A percentile compares a stretch with the other conserved stretches of the same genome.
Conservation (phyloP, 2,888 invertebrate species). For the Drosophila hamatofila region DNA sequence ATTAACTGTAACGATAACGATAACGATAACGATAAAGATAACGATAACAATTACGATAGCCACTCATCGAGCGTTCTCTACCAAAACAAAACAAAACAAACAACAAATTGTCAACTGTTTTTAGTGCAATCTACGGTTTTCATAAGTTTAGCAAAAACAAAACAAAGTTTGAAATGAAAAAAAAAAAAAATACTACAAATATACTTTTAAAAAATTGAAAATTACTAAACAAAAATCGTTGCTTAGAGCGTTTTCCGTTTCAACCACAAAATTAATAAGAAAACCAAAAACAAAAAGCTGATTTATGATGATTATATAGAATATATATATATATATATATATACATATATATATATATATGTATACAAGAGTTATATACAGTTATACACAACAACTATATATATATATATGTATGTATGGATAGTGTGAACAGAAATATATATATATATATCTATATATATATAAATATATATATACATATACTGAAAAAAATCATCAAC, state of each 20-base stretch:
- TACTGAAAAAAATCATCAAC: conserved; percentile 75
- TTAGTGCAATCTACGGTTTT: conserved; percentile 82
- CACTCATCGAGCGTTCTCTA: conserved; percentile 55
- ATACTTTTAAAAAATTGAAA: conserved; percentile 18
- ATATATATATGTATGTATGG: conserved; percentile 51
- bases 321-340: conserved; percentile 24
- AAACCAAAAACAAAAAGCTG: conserved; percentile 29
- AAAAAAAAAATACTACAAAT: conserved; percentile 23
- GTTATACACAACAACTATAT: conserved; percentile 55
- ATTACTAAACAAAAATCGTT: conserved; percentile 43
- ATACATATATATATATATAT: conserved; percentile 20
- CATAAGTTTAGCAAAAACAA: conserved; percentile 68
- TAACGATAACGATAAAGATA: conserved; percentile 37
- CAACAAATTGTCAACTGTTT: conserved; percentile 69
- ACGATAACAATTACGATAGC: conserved; percentile 49
- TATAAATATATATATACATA: not conserved
- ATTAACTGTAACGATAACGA: conserved; percentile 42
- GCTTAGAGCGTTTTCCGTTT: conserved; percentile 75
- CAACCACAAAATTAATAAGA: conserved; percentile 32
- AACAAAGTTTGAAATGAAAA: conserved; percentile 29
- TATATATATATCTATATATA: conserved; percentile 36
- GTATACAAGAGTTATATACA: conserved; percentile 62
- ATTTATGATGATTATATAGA: conserved; percentile 39
- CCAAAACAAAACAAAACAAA: conserved; percentile 15
- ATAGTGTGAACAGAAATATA: conserved; percentile 69